These are phyloP conservation scores for Tribolium madens DNA, from an alignment of 1,140 invertebrate genomes.

Conservation along the genomic window DNA sequence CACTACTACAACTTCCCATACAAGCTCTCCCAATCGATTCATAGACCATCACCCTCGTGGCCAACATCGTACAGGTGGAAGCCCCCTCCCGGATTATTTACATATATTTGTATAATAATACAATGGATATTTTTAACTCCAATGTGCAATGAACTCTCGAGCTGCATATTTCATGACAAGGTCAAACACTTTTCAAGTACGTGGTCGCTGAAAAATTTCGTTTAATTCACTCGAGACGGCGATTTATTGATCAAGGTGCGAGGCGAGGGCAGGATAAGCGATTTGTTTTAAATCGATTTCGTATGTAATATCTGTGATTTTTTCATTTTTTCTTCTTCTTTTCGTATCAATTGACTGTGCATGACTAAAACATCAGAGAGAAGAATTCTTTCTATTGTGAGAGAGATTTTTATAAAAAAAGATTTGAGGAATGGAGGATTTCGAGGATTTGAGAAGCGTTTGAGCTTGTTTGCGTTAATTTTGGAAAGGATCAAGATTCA, in stretches of 20 bases:
- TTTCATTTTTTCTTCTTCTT: background rate
- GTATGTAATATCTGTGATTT: conserved; percentile 7
- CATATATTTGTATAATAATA: conserved; percentile 45
- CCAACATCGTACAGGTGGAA: background rate
- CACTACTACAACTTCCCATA: conserved; percentile 21
- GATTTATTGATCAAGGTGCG: background rate
- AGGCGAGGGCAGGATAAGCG: background rate
- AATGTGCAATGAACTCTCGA: conserved; percentile 31
- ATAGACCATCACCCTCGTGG: conserved; percentile 28
- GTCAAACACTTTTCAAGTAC: conserved; percentile 39
- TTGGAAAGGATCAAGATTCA: background rate
- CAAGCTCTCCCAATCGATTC: conserved; percentile 26
- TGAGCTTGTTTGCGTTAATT: conserved; percentile 9
- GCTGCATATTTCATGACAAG: conserved; percentile 45
- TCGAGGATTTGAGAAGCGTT: background rate
- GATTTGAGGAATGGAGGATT: background rate
- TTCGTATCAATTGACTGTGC: conserved; percentile 17
- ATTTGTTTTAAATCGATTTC: conserved; percentile 23
- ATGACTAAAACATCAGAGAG: conserved; percentile 14
- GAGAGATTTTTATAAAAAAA: conserved; percentile 1
- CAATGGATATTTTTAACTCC: conserved; percentile 42
- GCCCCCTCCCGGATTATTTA: conserved; percentile 1
- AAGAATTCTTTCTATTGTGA: conserved; percentile 2
- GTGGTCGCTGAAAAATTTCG: background rate
- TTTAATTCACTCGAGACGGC: background rate